phyloP scores from a whole-genome alignment of 35 echinoderm and acorn worm genomes.

The Heliocidaris erythrogramma region DNA sequence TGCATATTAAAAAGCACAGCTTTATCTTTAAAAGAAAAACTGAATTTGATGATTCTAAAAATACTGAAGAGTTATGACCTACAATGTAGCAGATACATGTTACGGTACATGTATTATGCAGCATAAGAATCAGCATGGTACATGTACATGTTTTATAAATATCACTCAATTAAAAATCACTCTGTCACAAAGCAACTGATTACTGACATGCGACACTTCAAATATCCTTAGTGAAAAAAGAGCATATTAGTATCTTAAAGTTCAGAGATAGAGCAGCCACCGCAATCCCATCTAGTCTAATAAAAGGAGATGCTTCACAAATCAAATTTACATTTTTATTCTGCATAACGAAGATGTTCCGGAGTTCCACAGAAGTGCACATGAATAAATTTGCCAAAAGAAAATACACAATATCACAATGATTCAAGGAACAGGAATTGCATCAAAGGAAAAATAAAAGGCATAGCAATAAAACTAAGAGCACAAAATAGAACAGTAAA shows the following conservation, averaged over 20 bases:
- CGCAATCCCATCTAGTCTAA: background rate
- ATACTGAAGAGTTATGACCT: too few relatives aligned
- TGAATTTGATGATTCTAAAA: too few relatives aligned
- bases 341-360: slow-evolving; percentile 13
- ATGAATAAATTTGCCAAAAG: background rate
- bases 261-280: background rate
- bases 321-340: slow-evolving; percentile 37
- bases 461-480: background rate
- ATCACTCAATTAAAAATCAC: too few relatives aligned
- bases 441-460: background rate
- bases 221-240: background rate
- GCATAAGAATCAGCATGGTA: too few relatives aligned
- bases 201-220: background rate
- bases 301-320: background rate
- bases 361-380: background rate
- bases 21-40: too few relatives aligned
- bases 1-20: too few relatives aligned
- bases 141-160: too few relatives aligned
- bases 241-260: background rate
- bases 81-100: too few relatives aligned
- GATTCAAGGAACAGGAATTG: background rate
- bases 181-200: too few relatives aligned
- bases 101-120: too few relatives aligned
- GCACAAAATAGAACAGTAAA: too few relatives aligned
- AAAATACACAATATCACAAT: background rate